Evolutionary conservation across 1,140 invertebrate species (phyloP), one percentile per base, ranked within the genome.

Genomic region (Bombus cullumanus): DNA sequence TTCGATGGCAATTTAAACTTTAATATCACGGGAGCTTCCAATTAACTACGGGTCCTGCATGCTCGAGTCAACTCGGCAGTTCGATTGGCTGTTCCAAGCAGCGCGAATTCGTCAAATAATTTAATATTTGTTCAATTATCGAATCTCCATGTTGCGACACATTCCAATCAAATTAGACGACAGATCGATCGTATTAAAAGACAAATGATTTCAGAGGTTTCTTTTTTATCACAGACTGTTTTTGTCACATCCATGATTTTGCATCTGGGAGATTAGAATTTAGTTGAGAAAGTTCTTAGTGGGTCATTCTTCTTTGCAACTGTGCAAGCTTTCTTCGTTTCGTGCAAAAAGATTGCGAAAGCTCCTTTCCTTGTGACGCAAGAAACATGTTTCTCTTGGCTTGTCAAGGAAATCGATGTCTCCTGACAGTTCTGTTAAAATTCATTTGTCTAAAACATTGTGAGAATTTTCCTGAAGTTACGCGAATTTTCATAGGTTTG

Each of bases 1-100:
- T 53, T 68, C 41, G 31, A 43, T 47, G 77, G 77, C 25, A 79
- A 79, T 79, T 79, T 53, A 68, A 79, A 79, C 41, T 79, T 79
- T 79, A 79, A 64, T 68, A 64, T 18, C 39, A 13, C 34, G 77
- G 25, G 69, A 53, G n/a, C 22, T n/a, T 68, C 25, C 31, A 68
- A 79, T 79, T 79, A 79, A 79, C 68, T 69, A 53, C 41, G 31
- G 25, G 1, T 25, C n/a, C 34, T 39, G 53, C 8, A 5, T 69
- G 41, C 62, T 68, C 22, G 22, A 31, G 25, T 25, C 64, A 8
- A n/a, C 18, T 37, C 43, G 47, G 41, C 41, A 28, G 18, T 68
- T 79, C 68, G 77, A 79, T 68, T 68, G 41, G 41, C 34, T 15
- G 13, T 18, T 34, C 22, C 64, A n/a, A 9, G 18, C 9, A 47